Evolutionary conservation across 2,888 invertebrate genomes (phyloP).

Genomic region (Cosmopolites sordidus): DNA sequence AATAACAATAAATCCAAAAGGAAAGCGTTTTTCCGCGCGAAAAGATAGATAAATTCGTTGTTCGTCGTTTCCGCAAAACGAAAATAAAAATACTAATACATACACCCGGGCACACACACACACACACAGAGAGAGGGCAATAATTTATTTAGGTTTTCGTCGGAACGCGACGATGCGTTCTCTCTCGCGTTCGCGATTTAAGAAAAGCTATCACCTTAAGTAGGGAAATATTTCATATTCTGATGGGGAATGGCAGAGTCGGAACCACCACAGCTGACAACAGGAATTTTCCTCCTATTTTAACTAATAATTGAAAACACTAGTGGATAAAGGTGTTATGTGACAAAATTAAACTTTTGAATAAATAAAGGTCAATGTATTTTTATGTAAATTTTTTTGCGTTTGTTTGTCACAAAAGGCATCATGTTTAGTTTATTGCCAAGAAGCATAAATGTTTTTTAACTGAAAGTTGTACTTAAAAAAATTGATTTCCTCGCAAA

Average conservation of each 20-base stretch:
- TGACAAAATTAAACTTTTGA: too few relatives aligned
- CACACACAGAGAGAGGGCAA: slow-evolving; percentile 28
- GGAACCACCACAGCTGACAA: too few relatives aligned
- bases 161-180: slow-evolving; percentile 21
- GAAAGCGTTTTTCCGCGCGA: slow-evolving; percentile 31
- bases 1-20: slow-evolving; percentile 1
- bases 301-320: too few relatives aligned
- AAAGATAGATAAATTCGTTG: slow-evolving; percentile 41
- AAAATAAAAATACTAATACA: slow-evolving; percentile 28
- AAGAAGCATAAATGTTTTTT: too few relatives aligned
- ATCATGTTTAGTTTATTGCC: too few relatives aligned
- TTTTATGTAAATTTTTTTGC: too few relatives aligned
- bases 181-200: slow-evolving; percentile 41
- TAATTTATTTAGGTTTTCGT: slow-evolving; percentile 47
- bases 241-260: slow-evolving; percentile 9
- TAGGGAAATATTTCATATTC: slow-evolving; percentile 51
- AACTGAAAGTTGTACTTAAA: too few relatives aligned
- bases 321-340: too few relatives aligned
- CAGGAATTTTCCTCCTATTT: too few relatives aligned
- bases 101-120: slow-evolving; percentile 5
- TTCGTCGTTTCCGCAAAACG: slow-evolving; percentile 25
- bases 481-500: too few relatives aligned
- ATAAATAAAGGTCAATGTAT: too few relatives aligned
- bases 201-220: slow-evolving; percentile 52
- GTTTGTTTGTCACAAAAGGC: too few relatives aligned